These are phyloP conservation scores for Albula glossodonta DNA, from an alignment of 2,113 vertebrate genomes.

Conservation along the genomic window DNA sequence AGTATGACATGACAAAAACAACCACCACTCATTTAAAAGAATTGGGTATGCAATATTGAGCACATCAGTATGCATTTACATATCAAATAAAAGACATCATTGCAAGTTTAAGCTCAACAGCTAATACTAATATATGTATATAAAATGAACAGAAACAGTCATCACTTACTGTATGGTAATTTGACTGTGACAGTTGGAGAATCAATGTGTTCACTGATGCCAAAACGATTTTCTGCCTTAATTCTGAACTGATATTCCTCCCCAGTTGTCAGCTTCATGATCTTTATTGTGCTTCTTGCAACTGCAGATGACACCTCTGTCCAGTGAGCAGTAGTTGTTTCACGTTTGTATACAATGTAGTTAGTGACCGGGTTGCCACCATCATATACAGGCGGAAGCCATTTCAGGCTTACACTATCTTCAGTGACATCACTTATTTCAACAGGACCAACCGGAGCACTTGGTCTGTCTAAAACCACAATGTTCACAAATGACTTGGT, in stretches of 20 bases:
- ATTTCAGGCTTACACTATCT: slow-evolving; percentile 84
- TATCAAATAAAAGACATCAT: too few relatives aligned
- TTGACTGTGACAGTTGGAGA: slow-evolving; percentile 80
- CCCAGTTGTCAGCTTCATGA: slow-evolving; percentile 90
- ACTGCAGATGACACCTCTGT: slow-evolving; percentile 91
- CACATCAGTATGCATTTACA: too few relatives aligned
- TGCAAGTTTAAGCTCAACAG: too few relatives aligned
- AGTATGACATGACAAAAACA: too few relatives aligned
- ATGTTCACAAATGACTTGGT: slow-evolving; percentile 90
- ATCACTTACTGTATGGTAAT: slow-evolving; percentile 91
- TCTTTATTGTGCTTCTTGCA: slow-evolving; percentile 89
- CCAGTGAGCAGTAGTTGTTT: slow-evolving; percentile 93
- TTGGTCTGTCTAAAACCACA: slow-evolving; percentile 89
- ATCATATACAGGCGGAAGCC: slow-evolving; percentile 90
- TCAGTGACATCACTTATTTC: slow-evolving; percentile 86
- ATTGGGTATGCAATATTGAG: too few relatives aligned
- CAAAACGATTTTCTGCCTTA: slow-evolving; percentile 95
- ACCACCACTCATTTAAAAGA: too few relatives aligned
- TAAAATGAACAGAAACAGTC: not conserved
- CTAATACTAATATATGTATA: too few relatives aligned
- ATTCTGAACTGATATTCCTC: slow-evolving; percentile 97
- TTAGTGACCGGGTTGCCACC: slow-evolving; percentile 96
- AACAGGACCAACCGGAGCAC: slow-evolving; percentile 87
- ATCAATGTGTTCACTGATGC: slow-evolving; percentile 93
- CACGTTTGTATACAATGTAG: slow-evolving; percentile 92